Evolutionary conservation across 2,113 vertebrate genomes (phyloP).

Genomic region (Typhlomys cinereus): DNA sequence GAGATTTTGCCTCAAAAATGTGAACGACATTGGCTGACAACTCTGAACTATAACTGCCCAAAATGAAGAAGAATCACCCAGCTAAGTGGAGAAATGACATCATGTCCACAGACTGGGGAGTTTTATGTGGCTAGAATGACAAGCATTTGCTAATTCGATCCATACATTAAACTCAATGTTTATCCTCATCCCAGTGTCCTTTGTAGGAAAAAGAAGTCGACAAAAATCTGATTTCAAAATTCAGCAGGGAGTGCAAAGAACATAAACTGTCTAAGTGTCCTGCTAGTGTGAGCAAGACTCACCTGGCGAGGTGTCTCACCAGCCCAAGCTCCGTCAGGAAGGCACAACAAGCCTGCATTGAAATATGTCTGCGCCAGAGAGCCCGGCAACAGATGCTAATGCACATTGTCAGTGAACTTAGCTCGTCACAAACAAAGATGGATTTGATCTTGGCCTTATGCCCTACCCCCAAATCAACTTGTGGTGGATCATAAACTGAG

Average conservation of each 20-base stretch:
- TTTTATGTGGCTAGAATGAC: not conserved
- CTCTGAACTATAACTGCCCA: not conserved
- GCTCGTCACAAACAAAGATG: not conserved
- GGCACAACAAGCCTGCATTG: fast-evolving
- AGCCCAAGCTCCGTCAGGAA: not conserved
- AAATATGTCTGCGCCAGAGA: not conserved
- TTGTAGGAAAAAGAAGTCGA: not conserved
- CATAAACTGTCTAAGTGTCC: not conserved
- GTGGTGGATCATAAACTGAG: not conserved
- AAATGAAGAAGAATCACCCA: not conserved
- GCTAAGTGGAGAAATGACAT: not conserved
- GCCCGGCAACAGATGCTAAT: not conserved
- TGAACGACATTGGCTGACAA: not conserved
- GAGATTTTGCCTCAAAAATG: not conserved
- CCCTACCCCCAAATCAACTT: not conserved
- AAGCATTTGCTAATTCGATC: not conserved
- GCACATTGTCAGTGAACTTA: not conserved
- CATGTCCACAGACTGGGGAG: not conserved
- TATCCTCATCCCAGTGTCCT: not conserved
- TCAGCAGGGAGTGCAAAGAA: not conserved
- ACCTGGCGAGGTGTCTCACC: too few relatives aligned
- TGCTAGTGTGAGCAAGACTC: too few relatives aligned
- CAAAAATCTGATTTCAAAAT: not conserved
- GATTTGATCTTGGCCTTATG: not conserved
- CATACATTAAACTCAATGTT: not conserved